These are phyloP conservation scores for Pectinophora gossypiella DNA, from an alignment of 1,140 invertebrate genomes.

Conservation along the genomic window DNA sequence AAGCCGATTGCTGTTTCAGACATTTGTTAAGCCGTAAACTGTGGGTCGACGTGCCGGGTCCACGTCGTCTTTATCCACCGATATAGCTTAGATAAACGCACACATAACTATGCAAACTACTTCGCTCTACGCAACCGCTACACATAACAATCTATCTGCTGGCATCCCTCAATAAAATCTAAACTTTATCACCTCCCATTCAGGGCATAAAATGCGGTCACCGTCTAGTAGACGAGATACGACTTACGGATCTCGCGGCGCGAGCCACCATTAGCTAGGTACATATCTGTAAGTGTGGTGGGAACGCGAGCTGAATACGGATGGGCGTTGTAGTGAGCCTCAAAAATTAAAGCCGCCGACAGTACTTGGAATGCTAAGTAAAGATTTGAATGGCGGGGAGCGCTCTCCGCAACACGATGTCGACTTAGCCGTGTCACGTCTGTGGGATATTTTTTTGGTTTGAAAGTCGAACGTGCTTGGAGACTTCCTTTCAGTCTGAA, in stretches of 20 bases:
- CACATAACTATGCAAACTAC: slow-evolving; percentile 69
- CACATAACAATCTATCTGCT: slow-evolving; percentile 27
- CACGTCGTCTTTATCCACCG: slow-evolving; percentile 40
- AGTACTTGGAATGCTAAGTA: slow-evolving; percentile 67
- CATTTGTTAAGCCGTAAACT: slow-evolving; percentile 37
- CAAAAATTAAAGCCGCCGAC: slow-evolving; percentile 67
- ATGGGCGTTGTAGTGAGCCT: slow-evolving; percentile 58
- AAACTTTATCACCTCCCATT: slow-evolving; percentile 21
- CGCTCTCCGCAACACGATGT: slow-evolving; percentile 45
- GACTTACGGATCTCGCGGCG: not conserved
- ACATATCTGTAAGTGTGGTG: slow-evolving; percentile 62
- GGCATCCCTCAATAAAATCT: slow-evolving; percentile 18
- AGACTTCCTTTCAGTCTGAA: slow-evolving; percentile 36
- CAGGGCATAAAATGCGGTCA: slow-evolving; percentile 26
- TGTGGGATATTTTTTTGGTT: slow-evolving; percentile 41
- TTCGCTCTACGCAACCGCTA: slow-evolving; percentile 23
- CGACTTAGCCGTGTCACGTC: slow-evolving; percentile 50
- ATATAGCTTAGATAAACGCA: slow-evolving; percentile 67
- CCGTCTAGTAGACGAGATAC: slow-evolving; percentile 11
- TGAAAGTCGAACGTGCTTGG: slow-evolving; percentile 38
- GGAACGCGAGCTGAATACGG: slow-evolving; percentile 63
- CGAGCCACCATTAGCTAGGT: slow-evolving; percentile 59
- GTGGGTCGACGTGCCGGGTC: slow-evolving; percentile 29
- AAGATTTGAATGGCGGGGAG: slow-evolving; percentile 58
- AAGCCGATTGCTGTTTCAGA: slow-evolving; percentile 37